Evolutionary conservation across 2,888 invertebrate species (phyloP).

Genomic region (Cryptocephalus moraei): DNA sequence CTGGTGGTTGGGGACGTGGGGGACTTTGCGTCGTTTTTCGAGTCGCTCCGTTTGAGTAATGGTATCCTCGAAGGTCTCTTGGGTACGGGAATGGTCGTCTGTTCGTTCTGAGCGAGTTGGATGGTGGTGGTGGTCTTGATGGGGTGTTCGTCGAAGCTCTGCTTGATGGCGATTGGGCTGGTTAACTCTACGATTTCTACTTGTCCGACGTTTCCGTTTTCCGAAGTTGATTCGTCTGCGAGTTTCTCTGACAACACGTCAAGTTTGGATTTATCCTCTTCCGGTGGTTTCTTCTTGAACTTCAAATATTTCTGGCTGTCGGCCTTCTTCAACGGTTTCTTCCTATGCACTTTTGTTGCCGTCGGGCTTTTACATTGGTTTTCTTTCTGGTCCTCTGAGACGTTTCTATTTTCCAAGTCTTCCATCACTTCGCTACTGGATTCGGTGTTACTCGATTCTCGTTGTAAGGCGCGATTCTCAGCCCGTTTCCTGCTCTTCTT

Average conservation of each 20-base stretch:
- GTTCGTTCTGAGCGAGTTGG: conserved; percentile 29
- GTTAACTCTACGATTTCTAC: not conserved
- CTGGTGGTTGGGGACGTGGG: conserved; percentile 19
- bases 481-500: conserved; percentile 16
- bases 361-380: not conserved
- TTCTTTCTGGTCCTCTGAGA: not conserved
- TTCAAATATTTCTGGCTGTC: conserved; percentile 17
- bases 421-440: conserved; percentile 21
- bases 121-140: conserved; percentile 27
- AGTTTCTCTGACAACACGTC: conserved; percentile 7
- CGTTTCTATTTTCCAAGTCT: conserved; percentile 4
- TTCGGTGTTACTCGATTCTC: conserved; percentile 23
- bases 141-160: conserved; percentile 1
- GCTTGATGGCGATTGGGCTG: not conserved
- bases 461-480: conserved; percentile 13
- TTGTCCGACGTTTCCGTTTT: not conserved
- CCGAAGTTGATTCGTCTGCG: not conserved
- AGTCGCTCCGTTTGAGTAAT: conserved; percentile 28
- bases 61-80: conserved; percentile 33
- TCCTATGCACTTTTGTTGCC: conserved; percentile 13
- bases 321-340: conserved; percentile 13
- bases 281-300: conserved; percentile 12
- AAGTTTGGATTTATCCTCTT: not conserved
- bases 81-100: conserved; percentile 20
- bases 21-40: conserved; percentile 24